Base-by-base conservation (phyloP, 2,797 vertebrate species). In the Podarcis lilfordi region DNA sequence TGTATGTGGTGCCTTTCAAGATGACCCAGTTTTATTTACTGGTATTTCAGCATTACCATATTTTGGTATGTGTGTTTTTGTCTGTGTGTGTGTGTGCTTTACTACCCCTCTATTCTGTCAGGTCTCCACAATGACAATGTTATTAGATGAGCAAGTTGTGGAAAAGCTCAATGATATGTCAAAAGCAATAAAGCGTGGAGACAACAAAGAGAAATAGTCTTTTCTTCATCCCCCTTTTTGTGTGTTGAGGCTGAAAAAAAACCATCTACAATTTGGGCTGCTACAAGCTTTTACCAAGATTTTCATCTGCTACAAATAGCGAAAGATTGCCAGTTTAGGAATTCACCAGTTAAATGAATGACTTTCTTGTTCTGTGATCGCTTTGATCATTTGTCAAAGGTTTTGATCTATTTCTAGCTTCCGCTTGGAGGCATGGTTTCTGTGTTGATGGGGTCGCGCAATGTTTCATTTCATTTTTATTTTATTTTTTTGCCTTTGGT, bases 361-460 rank as follows among this genome's bases (percentile, higher is more conserved):
- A 10, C 50, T 50, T 85, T 89, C 37, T 92, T 6, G 10, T 90
- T 66, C 59, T 84, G 88, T 15, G 74, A 66, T 89, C 50, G 6
- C 27, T 82, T 84, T 88, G 85, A 92, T 64, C 11, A 3, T 85
- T 94, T 86, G 21, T 21, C 89, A 59, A 82, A n/a, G 64, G 29
- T 79, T 94, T 93, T 94, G 59, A 35, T 90, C 81, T 89, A 0
- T 91, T 94, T 92, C 82, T 86, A 90, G 80, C 8, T n/a, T 37
- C 81, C 78, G 61, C 86, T 77, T 80, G 76, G 81, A 93, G 69
- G 35, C 72, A 8, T 79, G 40, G 15, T 72, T 90, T 2, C 37
- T 68, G 91, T 77, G 69, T 64, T 87, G 79, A 86, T 43, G 81
- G n/a, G 89, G 71, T 92, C 85, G 2, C 40, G 13, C 79, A 72